Percentiles rank a stretch among this genome's conserved stretches.
phyloP scores from a whole-genome alignment of 1,140 invertebrate species.

The Drosophila micromelanica region DNA sequence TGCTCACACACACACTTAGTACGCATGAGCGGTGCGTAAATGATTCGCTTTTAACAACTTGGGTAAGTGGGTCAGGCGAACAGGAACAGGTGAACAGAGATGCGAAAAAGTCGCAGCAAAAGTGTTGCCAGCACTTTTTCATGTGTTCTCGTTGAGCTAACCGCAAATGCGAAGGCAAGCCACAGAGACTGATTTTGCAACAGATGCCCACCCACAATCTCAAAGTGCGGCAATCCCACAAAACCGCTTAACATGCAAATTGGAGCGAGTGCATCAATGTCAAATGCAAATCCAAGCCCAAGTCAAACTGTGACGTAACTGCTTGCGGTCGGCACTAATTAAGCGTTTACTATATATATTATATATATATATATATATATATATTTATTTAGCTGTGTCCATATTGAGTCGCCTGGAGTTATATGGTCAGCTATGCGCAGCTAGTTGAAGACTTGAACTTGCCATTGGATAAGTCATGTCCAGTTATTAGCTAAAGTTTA shows the following conservation, averaged over 20 bases:
- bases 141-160: slow-evolving; percentile 16
- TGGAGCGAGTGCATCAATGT: slow-evolving; percentile 57
- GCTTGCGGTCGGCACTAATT: slow-evolving; percentile 31
- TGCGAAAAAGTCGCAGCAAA: slow-evolving; percentile 1
- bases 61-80: slow-evolving; percentile 57
- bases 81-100: slow-evolving; percentile 51
- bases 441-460: slow-evolving; percentile 34
- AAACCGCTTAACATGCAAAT: slow-evolving; percentile 55
- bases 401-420: slow-evolving; percentile 14
- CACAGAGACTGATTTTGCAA: slow-evolving; percentile 37
- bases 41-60: slow-evolving; percentile 46
- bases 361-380: neutral
- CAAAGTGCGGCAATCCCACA: slow-evolving; percentile 35
- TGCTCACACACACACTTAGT: slow-evolving; percentile 14
- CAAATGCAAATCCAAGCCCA: slow-evolving; percentile 33
- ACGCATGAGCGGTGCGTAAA: slow-evolving; percentile 30
- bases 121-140: slow-evolving; percentile 18
- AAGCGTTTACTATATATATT: neutral
- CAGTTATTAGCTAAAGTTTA: slow-evolving; percentile 12
- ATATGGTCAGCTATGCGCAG: slow-evolving; percentile 38
- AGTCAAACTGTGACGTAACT: slow-evolving; percentile 43
- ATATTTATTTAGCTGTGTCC: slow-evolving; percentile 15
- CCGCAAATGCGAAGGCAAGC: slow-evolving; percentile 56
- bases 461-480: slow-evolving; percentile 8
- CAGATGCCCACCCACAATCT: slow-evolving; percentile 44